These are phyloP conservation scores for Willowsia nigromaculata DNA, from an alignment of 2,888 invertebrate genomes.

Conservation along the genomic window DNA sequence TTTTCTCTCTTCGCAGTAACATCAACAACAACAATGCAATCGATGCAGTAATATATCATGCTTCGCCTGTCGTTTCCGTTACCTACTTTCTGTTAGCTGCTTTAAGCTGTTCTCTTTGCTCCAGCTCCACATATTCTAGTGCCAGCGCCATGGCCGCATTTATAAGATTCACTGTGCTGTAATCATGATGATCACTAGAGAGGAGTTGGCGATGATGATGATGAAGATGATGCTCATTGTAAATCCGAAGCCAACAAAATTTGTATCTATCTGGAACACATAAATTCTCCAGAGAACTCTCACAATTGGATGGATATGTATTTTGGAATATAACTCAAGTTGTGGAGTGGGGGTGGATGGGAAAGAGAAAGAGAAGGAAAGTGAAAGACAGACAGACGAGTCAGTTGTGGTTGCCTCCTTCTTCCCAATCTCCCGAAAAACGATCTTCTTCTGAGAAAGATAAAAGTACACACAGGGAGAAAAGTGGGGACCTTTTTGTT, in stretches of 20 bases:
- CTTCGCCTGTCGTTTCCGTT: slow-evolving; percentile 67
- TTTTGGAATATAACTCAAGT: not conserved
- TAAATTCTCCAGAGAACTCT: slow-evolving; percentile 64
- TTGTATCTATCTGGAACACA: slow-evolving; percentile 45
- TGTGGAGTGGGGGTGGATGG: no score
- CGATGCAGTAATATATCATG: slow-evolving; percentile 66
- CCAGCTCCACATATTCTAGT: not conserved
- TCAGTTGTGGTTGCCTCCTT: slow-evolving; percentile 51
- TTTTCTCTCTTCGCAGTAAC: not conserved
- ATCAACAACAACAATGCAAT: slow-evolving; percentile 50
- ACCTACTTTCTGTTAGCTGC: slow-evolving; percentile 46
- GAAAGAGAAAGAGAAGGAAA: slow-evolving; percentile 24
- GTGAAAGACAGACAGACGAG: slow-evolving; percentile 59
- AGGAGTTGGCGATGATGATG: not conserved
- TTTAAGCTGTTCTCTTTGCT: slow-evolving; percentile 6
- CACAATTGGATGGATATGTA: not conserved
- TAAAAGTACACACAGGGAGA: not conserved
- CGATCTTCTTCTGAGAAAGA: not conserved
- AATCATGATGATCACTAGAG: slow-evolving; percentile 31
- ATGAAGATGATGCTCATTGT: slow-evolving; percentile 28
- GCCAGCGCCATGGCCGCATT: not conserved
- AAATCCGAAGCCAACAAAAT: slow-evolving; percentile 44
- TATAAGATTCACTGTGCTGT: slow-evolving; percentile 23
- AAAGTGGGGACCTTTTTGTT: slow-evolving; percentile 2
- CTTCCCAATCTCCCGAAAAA: slow-evolving; percentile 19